phyloP scores from a whole-genome alignment of 2,797 vertebrate species.

The Enteromius afrohamiltoni region DNA sequence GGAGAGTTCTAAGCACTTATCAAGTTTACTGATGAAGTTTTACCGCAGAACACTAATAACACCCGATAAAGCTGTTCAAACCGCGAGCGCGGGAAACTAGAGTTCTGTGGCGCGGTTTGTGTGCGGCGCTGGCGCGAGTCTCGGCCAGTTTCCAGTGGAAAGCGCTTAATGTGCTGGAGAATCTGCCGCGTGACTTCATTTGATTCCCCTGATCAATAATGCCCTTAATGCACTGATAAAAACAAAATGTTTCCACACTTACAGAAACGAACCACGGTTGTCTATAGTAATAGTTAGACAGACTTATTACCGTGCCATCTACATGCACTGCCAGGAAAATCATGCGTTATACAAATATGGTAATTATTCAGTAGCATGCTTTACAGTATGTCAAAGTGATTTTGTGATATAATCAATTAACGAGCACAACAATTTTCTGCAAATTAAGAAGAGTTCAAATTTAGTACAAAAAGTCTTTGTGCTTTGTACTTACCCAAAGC shows the following conservation, averaged over 20 bases:
- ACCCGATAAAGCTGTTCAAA: not conserved
- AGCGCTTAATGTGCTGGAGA: not conserved
- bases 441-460: not conserved
- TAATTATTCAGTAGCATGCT: not conserved
- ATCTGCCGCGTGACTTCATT: constrained; percentile 7
- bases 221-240: constrained; percentile 9
- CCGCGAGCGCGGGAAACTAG: not conserved
- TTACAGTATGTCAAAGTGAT: not conserved
- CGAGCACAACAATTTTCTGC: not conserved
- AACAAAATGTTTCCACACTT: constrained; percentile 11
- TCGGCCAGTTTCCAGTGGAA: constrained; percentile 19
- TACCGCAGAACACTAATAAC: not conserved
- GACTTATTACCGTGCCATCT: not conserved
- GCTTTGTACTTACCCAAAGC: too few relatives aligned
- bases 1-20: not conserved
- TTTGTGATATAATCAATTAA: not conserved
- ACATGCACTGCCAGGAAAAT: not conserved
- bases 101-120: not conserved
- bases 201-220: constrained; percentile 34
- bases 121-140: not conserved
- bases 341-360: not conserved
- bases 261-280: not conserved
- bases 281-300: not conserved
- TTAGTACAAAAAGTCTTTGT: not conserved
- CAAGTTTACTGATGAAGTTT: not conserved